Base-by-base conservation (phyloP, 1,140 invertebrate genomes). In the Dendroctonus valens region DNA sequence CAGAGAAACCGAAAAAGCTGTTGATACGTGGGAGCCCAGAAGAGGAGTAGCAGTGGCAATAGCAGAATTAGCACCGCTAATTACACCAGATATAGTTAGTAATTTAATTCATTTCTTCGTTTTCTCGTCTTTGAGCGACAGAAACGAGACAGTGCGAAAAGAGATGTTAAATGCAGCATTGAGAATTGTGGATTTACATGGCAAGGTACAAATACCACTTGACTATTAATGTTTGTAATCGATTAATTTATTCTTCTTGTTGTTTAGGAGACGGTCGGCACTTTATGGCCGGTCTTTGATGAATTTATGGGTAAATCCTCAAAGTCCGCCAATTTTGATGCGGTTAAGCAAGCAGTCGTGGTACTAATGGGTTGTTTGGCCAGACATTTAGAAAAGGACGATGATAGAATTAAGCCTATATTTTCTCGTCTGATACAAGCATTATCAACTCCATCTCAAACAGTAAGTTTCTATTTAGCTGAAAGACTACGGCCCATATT, bases 321-420 rank as follows among this genome's bases (percentile, higher is more conserved):
- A 7, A 91, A 95, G 76, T 93, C 90, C 0, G 89, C 91, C n/a
- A 88, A 87, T 67, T 96, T 88, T 78, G 97, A 99, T 82, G 89
- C 91, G 6, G 91, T 97, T 38, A 86, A 97, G 46, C 94, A 98
- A 77, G 93, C 94, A 71, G 94, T 99, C 46, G 94, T 99, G 40
- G 92, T 99, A 73, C 82, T 99, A 7, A 96, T 99, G 91, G 97
- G 97, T 11, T 95, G 91, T 0, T 82, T 99, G 67, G 97, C 97
- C 2, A 85, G 92, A 42, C 96, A 99, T 86, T 86, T 99, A 69
- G 93, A 97, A 66, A 91, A 91, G 55, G 89, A 91, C 72, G 93
- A 98, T 81, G 83, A 87, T 0, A 78, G 95, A 81, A 88, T 93
- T 53, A 91, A 94, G 75, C 94, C 96, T 3, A 99, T 99, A 72